Base-by-base conservation (phyloP, 2,888 invertebrate species). In the Eupithecia vulgata region DNA sequence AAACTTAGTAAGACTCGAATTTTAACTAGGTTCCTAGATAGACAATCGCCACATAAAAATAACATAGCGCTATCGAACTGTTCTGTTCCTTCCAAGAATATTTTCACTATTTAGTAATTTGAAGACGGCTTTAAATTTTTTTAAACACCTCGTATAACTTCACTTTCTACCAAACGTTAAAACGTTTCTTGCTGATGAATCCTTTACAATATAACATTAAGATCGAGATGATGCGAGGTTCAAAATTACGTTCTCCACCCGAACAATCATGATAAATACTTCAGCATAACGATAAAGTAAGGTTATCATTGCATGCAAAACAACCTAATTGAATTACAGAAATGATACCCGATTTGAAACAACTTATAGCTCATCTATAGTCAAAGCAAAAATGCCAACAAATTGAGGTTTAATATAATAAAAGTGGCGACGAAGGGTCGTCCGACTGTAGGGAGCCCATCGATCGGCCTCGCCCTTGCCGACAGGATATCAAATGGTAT, bases 391-490 rank as follows among this genome's bases (percentile, higher is more conserved):
- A 67, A 57, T 25, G 15, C 69, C 57, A 73, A 57, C 62, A 73
- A 61, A 70, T 70, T 64, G 67, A 42, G 15, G 65, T 45, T 65
- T 65, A 70, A 75, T 62, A 67, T 75, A 37, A 70, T 67, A 75
- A 72, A 70, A 52, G 61, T 30, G 42, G 72, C 65, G 75, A 48
- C 69, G 40, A 71, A 67, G 70, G 74, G 70, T 71, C 48, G 73
- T 12, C 67, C 70, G 68, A 67, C 76, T 71, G 52, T 66, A 69
- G 76, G 76, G 79, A 76, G 76, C 71, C 72, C 76, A 79, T 79
- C 79, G 79, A 79, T 78, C 79, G 72, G 66, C 72, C 76, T 74
- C 76, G 69, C 83, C 85, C 85, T 25, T 40, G 66, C 48, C 62
- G n/a, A 48, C 67, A 75, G 67, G 70, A 70, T 72, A 70, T 70